Evolutionary conservation across 2,888 invertebrate genomes (phyloP), one percentile per base, ranked within the genome.

Genomic region (Dusona sp.): DNA sequence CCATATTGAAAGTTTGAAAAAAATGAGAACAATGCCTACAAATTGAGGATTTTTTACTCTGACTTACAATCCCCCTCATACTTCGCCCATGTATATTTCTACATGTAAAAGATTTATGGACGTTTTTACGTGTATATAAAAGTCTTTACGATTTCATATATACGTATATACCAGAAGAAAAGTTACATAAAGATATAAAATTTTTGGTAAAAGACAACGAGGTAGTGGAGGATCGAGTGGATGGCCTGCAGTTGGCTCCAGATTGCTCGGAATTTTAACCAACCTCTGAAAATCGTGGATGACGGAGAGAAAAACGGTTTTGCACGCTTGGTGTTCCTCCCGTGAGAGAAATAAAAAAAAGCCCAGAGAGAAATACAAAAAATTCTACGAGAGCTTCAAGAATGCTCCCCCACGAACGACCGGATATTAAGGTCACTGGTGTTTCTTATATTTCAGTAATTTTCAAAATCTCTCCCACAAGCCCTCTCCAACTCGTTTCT

Each of bases 361-460:
- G 48, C 29, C 4, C 33, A 7, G 13, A 36, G 38, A 19, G 33
- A 33, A 51, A 13, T 73, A 33, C 33, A 38, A 67, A 67, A 38
- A 36, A n/a, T 67, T 22, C 42, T n/a, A 1, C 22, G 19, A 16
- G 48, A 48, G 48, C n/a, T 48, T 19, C 29, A 16, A 33, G 54
- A 73, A 38, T 54, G 3, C 36, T 67, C 13, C 51, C 16, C 75
- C 48, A 65, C 73, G 29, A 38, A 77, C 1, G 36, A 67, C 38
- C 79, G 83, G 83, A 89, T 89, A 90, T 90, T 89, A 89, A 83
- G 67, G 70, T 61, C 72, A 36, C 77, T 48, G 84, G 61, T 83
- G 87, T 82, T 74, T 83, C 68, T 87, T 89, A 83, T 19, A 86
- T 81, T 77, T 80, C 54, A 81, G 84, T 88, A 88, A 89, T 90